Evolutionary conservation across 1,140 invertebrate species (phyloP), one percentile per base, ranked within the genome.

Genomic region (fruit fly (Drosophila melanogaster)): DNA sequence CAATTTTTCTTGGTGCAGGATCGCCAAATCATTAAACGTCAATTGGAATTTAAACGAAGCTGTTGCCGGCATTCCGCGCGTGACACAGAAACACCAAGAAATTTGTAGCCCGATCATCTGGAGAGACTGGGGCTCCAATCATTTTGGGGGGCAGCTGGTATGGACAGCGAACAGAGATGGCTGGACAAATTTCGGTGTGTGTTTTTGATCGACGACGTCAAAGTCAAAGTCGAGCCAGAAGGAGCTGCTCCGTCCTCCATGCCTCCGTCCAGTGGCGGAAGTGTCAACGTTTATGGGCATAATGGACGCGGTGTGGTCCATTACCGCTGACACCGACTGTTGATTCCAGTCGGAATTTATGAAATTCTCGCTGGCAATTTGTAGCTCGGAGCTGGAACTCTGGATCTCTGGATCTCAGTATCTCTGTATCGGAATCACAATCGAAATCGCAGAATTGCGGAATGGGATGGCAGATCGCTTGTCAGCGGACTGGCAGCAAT

Each of bases 31-130:
- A 86, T 86, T 86, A 83, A 86, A 86, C 57, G 75, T 87, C 79
- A 89, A 89, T 89, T 89, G 84, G 84, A 89, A 89, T 89, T 89
- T 89, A 89, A 89, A 89, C 84, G 84, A 89, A 89, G 84, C 85
- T 84, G 84, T 81, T 79, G 84, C 77, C 74, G 70, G 87, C 86
- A 89, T 89, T 89, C 84, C 84, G 70, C 86, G 85, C 80, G 71
- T 89, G 84, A 89, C 84, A 89, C 79, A 78, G 76, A 80, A 89
- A 89, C 84, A 89, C 84, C 85, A 79, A 89, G 84, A 89, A 89
- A 89, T 89, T 89, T 89, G 84, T 87, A 83, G 73, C 49, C 37
- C 40, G 33, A 60, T 59, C 43, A 57, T 12, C 46, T 10, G 30
- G 30, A 30, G 30, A 30, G 17, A 49, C 46, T 33, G 43, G 14